Evolutionary conservation across 2,797 vertebrate genomes (phyloP).

Genomic region (Selene dorsalis): DNA sequence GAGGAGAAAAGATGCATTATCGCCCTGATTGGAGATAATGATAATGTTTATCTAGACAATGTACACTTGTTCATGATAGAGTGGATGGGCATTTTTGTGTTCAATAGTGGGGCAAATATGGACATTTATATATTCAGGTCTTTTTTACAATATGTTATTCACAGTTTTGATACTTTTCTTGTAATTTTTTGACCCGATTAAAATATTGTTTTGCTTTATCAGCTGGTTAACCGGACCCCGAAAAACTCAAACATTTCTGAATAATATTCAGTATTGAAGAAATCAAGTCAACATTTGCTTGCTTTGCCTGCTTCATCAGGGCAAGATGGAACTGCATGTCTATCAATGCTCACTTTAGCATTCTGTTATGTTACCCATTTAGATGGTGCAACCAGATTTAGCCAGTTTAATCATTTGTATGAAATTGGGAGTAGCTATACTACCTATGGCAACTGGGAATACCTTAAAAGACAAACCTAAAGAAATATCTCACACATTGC

Average conservation of each 20-base stretch:
- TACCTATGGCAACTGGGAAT: neutral
- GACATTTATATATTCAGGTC: neutral
- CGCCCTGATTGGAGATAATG: conserved; percentile 76
- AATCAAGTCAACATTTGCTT: no score
- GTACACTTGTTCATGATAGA: conserved; percentile 48
- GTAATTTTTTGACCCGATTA: neutral
- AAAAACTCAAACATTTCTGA: neutral
- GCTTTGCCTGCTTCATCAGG: no score
- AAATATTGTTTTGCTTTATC: neutral
- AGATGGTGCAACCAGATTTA: neutral
- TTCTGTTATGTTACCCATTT: no score
- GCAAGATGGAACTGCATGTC: neutral
- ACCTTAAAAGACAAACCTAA: neutral
- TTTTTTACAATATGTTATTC: conserved; percentile 13
- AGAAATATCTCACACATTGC: no score
- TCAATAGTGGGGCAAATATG: neutral
- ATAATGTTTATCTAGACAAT: conserved; percentile 72
- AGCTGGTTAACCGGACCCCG: neutral
- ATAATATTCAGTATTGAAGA: neutral
- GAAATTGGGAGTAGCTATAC: neutral
- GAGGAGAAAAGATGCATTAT: conserved; percentile 72
- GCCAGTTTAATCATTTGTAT: neutral
- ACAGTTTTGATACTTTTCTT: neutral
- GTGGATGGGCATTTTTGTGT: conserved; percentile 16
- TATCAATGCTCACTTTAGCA: neutral